Evolutionary conservation across 2,113 vertebrate species (phyloP), one percentile per base, ranked within the genome.

Genomic region (Gadus chalcogrammus): DNA sequence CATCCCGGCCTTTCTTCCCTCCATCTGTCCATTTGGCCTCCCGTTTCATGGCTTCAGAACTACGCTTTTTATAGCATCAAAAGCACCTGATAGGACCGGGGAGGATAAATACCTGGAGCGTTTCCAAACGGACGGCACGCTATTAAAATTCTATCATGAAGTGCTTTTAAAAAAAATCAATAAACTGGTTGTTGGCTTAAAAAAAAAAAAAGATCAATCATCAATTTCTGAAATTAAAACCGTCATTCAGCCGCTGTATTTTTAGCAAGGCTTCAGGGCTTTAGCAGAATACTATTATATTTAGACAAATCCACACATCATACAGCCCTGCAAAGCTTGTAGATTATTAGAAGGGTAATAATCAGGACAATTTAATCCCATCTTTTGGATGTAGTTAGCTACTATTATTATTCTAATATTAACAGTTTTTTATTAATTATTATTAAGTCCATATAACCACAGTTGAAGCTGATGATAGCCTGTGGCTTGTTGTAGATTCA

Each of bases 21-120:
- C 72, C 74, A 77, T 72, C 65, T 88, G 84, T 64, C 82, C 69
- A 71, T 82, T 79, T 82, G 83, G 76, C 72, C 67, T 69, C 48
- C 20, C 27, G 18, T 82, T 84, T 69, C 68, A 74, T 38, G 18
- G 70, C 82, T 82, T 87, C 61, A 84, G 83, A 86, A 80, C 75
- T 66, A 24, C 65, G 79, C 73, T 84, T 82, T 82, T 79, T 79
- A 83, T 76, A 85, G 76, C 72, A 70, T 75, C 35, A 48, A 48
- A 48, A 48, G 75, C 64, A 79, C 55, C 55, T 58, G 42, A 48
- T 48, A 13, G 42, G 42, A 48, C 42, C 42, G 79, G 65, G 61
- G 77, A 69, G 15, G 70, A 35, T 35, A 35, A 35, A 35, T 35
- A 35, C 42, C 42, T 48, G 12, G 42, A 48, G 76, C 82, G 66